Conservation (phyloP, 2,888 invertebrate species). For the Dione vanillae region DNA sequence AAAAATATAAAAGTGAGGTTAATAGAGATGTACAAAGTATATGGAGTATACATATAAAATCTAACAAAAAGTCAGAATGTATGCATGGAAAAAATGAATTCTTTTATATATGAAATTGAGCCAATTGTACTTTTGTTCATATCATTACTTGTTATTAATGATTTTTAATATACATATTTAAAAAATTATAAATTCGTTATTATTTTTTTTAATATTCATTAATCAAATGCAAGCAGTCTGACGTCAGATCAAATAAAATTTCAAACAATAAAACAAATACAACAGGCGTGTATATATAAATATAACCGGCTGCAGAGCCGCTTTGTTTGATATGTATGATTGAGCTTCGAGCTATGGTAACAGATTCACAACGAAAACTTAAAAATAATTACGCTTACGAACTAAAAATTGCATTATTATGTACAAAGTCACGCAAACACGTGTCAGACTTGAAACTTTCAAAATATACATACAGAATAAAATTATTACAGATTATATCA, state of each 20-base stretch:
- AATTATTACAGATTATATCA: constrained; percentile 14
- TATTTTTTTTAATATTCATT: background rate
- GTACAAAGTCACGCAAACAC: constrained; percentile 69
- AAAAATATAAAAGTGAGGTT: constrained; percentile 29
- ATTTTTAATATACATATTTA: too few species aligned
- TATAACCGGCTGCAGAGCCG: constrained; percentile 38
- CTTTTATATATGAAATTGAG: background rate
- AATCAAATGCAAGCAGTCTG: constrained; percentile 6
- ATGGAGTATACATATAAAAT: background rate
- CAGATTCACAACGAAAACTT: constrained; percentile 63
- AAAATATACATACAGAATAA: constrained; percentile 48
- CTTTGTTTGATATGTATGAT: constrained; percentile 71
- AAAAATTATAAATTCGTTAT: background rate
- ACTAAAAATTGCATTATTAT: constrained; percentile 64
- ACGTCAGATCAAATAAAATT: constrained; percentile 19
- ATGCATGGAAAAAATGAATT: constrained; percentile 8
- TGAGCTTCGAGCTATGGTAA: constrained; percentile 78
- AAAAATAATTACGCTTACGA: constrained; percentile 47
- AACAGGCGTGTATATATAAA: constrained; percentile 36
- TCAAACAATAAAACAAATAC: constrained; percentile 39
- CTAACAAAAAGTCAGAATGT: constrained; percentile 1
- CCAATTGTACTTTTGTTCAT: background rate
- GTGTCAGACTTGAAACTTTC: constrained; percentile 53
- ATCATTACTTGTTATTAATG: background rate
- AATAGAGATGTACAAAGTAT: constrained; percentile 24